These are phyloP conservation scores for Pristionchus japonicus DNA, from an alignment of 2,888 invertebrate genomes.

Conservation along the genomic window DNA sequence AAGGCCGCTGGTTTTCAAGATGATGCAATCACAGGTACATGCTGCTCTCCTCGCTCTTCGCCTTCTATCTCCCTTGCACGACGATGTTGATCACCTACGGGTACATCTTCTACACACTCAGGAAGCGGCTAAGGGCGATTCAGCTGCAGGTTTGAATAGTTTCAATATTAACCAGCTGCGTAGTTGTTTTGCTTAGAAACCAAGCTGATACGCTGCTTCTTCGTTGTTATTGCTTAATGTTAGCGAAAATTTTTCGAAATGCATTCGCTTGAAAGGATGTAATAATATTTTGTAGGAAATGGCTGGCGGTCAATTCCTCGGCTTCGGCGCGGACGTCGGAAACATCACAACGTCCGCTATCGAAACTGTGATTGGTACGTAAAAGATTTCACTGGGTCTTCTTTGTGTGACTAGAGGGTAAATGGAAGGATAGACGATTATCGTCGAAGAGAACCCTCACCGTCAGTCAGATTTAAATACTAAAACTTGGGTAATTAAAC, in stretches of 20 bases:
- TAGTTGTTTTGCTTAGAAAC: too few relatives aligned
- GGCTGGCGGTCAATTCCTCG: conserved; percentile 74
- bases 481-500: too few relatives aligned
- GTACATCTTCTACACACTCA: conserved; percentile 75
- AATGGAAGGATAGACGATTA: too few relatives aligned
- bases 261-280: too few relatives aligned
- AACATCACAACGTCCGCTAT: conserved; percentile 74
- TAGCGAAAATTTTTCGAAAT: background rate
- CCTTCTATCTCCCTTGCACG: conserved; percentile 78
- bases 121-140: conserved; percentile 73
- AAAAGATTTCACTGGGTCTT: too few relatives aligned
- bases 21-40: conserved; percentile 59
- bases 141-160: conserved; percentile 66
- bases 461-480: too few relatives aligned
- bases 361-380: conserved; percentile 72
- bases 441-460: too few relatives aligned
- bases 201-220: too few relatives aligned
- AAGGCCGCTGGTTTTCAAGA: too few relatives aligned
- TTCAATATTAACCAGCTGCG: background rate
- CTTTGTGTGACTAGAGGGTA: background rate
- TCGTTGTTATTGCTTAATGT: too few relatives aligned
- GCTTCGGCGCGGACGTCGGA: conserved; percentile 73
- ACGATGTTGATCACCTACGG: conserved; percentile 78
- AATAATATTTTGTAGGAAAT: conserved; percentile 66
- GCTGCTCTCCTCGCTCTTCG: conserved; percentile 73